Conservation (phyloP, 2,113 vertebrate species). For the Agapornis roseicollis region DNA sequence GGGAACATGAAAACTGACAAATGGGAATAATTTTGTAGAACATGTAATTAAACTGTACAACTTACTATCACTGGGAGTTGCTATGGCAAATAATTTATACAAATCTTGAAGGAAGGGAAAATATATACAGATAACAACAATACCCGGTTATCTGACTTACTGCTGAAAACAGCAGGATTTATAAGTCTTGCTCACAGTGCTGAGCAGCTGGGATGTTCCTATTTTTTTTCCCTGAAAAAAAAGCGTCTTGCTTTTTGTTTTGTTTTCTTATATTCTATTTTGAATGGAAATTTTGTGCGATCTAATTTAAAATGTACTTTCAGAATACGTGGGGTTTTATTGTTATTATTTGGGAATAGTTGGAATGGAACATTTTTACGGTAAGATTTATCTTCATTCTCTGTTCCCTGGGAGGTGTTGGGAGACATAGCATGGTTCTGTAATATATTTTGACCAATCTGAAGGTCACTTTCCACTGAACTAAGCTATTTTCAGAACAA, state of each 20-base stretch:
- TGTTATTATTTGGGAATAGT: not conserved
- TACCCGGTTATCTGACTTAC: not conserved
- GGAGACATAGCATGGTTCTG: not conserved
- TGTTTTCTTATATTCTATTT: not conserved
- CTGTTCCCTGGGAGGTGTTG: not conserved
- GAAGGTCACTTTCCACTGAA: not conserved
- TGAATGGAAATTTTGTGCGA: rapidly evolving
- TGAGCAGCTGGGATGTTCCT: not conserved
- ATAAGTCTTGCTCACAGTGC: rapidly evolving
- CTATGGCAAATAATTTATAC: not conserved
- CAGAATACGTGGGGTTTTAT: not conserved
- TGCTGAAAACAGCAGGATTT: not conserved
- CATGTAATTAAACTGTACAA: not conserved
- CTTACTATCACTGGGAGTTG: not conserved
- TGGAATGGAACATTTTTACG: not conserved
- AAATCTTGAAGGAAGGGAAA: not conserved
- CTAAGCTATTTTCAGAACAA: not conserved
- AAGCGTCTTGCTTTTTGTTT: rapidly evolving
- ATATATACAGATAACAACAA: not conserved
- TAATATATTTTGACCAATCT: not conserved
- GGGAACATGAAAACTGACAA: not conserved
- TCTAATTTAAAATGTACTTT: not conserved
- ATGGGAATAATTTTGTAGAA: not conserved
- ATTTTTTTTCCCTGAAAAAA: not conserved
- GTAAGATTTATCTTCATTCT: not conserved